A percentile compares a stretch with the other conserved stretches of the same genome.
These are phyloP conservation scores for Conistra vaccinii DNA, from an alignment of 2,888 invertebrate species.

Conservation along the genomic window DNA sequence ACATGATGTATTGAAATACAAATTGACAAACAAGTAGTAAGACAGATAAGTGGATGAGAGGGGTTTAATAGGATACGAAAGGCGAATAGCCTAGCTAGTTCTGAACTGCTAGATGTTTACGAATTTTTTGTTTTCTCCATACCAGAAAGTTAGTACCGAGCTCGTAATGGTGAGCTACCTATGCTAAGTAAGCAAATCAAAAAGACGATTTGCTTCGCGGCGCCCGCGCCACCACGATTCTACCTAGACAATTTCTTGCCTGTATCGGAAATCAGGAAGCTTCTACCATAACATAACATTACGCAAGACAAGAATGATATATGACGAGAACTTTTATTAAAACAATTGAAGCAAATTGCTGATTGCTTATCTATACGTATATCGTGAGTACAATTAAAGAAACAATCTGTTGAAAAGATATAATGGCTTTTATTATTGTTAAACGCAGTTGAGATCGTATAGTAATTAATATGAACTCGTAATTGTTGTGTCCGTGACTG, in stretches of 20 bases:
- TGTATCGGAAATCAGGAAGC: constrained; percentile 54
- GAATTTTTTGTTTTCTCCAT: not conserved
- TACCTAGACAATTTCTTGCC: constrained; percentile 3
- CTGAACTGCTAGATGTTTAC: not conserved
- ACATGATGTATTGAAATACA: too few species aligned
- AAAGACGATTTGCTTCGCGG: not conserved
- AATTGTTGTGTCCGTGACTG: constrained; percentile 57
- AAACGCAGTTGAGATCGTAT: constrained; percentile 58
- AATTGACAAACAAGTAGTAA: not conserved
- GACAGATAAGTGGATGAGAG: not conserved
- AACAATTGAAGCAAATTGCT: constrained; percentile 68
- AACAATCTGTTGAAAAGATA: constrained; percentile 66
- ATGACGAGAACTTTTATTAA: constrained; percentile 64
- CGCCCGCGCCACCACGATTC: constrained; percentile 5
- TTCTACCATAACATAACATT: constrained; percentile 47
- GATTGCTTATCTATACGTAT: constrained; percentile 65
- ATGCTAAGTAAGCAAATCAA: not conserved
- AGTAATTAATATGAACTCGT: constrained; percentile 58
- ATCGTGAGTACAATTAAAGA: constrained; percentile 67
- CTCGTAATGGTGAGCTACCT: too few species aligned
- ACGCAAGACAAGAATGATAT: constrained; percentile 57
- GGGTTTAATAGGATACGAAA: too few species aligned
- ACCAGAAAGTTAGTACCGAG: not conserved
- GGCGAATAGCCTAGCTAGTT: too few species aligned
- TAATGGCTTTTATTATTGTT: constrained; percentile 59